Percentiles rank a stretch among this genome's conserved stretches.
Evolutionary conservation across 2,113 vertebrate species (phyloP).

Genomic region (Empidonax traillii): DNA sequence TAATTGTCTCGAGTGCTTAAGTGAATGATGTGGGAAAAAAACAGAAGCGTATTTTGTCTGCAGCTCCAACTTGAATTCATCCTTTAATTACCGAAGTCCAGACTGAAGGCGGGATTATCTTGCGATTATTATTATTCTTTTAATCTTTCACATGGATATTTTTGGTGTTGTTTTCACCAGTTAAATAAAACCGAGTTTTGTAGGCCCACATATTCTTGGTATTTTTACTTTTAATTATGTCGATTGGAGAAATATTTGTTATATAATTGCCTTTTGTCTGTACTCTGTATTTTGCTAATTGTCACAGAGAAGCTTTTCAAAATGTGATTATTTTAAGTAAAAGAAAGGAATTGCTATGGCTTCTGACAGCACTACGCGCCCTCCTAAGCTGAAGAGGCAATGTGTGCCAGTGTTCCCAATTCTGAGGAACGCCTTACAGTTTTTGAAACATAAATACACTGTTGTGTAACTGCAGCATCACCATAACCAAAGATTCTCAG

Average conservation of each 20-base stretch:
- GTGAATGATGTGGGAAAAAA: neutral
- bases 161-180: neutral
- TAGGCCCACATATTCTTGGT: neutral
- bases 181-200: neutral
- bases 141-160: neutral
- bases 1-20: neutral
- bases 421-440: neutral
- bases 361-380: neutral
- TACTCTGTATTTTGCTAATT: neutral
- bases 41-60: neutral
- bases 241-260: neutral
- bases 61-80: neutral
- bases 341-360: neutral
- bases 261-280: neutral
- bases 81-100: neutral
- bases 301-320: neutral
- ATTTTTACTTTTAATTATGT: neutral
- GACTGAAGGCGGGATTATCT: neutral
- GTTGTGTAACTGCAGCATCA: constrained; percentile 53
- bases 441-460: neutral
- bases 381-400: neutral
- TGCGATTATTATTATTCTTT: neutral
- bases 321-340: neutral
- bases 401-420: neutral
- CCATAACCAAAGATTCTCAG: neutral